A percentile compares a stretch with the other conserved stretches of the same genome.
These are phyloP conservation scores for Tipula confusa DNA, from an alignment of 2,888 invertebrate species.

Conservation along the genomic window DNA sequence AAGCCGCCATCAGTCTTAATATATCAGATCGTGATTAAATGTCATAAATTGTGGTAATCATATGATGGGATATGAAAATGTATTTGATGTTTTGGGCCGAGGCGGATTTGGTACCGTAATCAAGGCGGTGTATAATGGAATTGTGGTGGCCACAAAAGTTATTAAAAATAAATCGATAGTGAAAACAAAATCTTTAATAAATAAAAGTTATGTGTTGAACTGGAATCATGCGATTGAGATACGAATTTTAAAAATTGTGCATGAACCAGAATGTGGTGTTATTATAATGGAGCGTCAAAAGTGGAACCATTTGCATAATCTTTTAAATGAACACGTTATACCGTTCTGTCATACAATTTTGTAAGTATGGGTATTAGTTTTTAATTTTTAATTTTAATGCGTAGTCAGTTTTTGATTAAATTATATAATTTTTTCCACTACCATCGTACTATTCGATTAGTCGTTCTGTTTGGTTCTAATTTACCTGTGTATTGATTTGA, in stretches of 20 bases:
- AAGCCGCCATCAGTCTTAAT: conserved; percentile 40
- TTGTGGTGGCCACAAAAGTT: conserved; percentile 53
- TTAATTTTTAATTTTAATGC: too few relatives aligned
- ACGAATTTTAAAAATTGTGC: conserved; percentile 45
- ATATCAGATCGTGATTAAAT: conserved; percentile 46
- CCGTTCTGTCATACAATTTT: conserved; percentile 42
- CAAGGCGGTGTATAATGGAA: conserved; percentile 48
- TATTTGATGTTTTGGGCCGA: conserved; percentile 45
- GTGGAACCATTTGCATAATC: conserved; percentile 45
- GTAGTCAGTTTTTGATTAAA: too few relatives aligned
- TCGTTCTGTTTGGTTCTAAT: too few relatives aligned
- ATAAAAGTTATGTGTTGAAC: conserved; percentile 50
- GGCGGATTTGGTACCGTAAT: conserved; percentile 52
- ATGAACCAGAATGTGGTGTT: conserved; percentile 41
- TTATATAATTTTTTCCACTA: too few relatives aligned
- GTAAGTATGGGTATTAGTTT: conserved; percentile 40
- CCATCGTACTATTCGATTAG: too few relatives aligned
- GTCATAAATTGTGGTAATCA: neutral
- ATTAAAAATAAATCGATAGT: conserved; percentile 43
- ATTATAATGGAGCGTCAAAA: conserved; percentile 55
- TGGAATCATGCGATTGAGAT: conserved; percentile 53
- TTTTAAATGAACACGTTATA: conserved; percentile 42
- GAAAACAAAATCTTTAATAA: conserved; percentile 44
- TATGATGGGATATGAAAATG: neutral
- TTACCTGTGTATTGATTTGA: too few relatives aligned